Conservation (phyloP, 1,140 invertebrate genomes). For the Acromyrmex charruanus region DNA sequence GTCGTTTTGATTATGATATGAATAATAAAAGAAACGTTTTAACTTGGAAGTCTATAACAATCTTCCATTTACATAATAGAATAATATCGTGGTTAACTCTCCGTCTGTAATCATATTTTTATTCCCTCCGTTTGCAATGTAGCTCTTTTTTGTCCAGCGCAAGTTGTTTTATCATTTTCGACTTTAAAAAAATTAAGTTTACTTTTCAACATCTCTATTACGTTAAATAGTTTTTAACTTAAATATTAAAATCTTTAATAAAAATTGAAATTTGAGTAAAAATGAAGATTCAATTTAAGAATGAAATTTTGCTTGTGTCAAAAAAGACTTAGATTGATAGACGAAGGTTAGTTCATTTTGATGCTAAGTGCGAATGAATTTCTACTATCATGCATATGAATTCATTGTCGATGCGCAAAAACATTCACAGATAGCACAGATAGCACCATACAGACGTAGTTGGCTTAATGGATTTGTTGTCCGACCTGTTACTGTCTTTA, state of each 20-base stretch:
- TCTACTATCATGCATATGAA: neutral
- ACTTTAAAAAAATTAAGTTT: too few species aligned
- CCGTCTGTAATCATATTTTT: too few species aligned
- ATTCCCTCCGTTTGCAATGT: too few species aligned
- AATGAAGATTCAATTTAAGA: too few species aligned
- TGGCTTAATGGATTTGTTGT: slow-evolving; percentile 55
- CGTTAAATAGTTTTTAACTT: too few species aligned
- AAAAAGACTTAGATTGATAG: too few species aligned
- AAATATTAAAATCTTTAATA: too few species aligned
- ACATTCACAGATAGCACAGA: neutral
- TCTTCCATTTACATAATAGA: neutral
- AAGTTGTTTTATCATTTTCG: too few species aligned
- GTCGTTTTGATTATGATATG: slow-evolving; percentile 25
- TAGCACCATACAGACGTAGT: neutral
- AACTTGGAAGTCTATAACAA: neutral
- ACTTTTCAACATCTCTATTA: too few species aligned
- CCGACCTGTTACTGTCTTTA: slow-evolving; percentile 53
- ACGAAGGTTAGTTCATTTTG: neutral
- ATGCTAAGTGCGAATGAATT: slow-evolving; percentile 5
- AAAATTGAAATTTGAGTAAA: too few species aligned
- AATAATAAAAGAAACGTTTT: neutral
- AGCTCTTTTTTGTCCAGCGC: too few species aligned
- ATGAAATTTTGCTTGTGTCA: too few species aligned
- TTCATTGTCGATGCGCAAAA: slow-evolving; percentile 25
- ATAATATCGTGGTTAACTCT: neutral